Evolutionary conservation across 1,140 invertebrate genomes (phyloP), one percentile per base, ranked within the genome.

Genomic region (Probaryconus sp.): DNA sequence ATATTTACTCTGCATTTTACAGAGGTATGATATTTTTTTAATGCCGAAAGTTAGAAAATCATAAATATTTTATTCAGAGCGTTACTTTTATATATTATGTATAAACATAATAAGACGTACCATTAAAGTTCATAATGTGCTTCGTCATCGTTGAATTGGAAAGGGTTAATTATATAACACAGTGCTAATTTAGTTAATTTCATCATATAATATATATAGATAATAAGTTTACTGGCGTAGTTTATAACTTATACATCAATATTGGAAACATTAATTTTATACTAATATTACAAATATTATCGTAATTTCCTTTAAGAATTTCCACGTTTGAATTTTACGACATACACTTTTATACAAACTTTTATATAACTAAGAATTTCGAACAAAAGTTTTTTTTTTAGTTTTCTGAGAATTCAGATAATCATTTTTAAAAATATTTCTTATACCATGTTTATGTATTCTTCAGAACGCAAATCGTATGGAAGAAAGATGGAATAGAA

Each of bases 401-500:
- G 4, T 1, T 38, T 38, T 38, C 2, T 48, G 17, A 7, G 6
- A 20, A 20, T 33, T 48, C 2, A 20, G 10, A 33, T 33, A 48
- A 45, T 5, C 21, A 18, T 51, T 55, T 20, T 16, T 33, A 31
- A 33, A 43, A 43, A 3, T 50, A 16, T 45, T 16, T 13, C 16
- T 26, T 10, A 5, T 2, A 30, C 5, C 3, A 21, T 37, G 45
- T 1, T 17, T 37, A 13, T 31, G 20, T 17, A 14, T 30, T 48
- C n/a, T 21, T 28, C 65, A 91, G 90, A 63, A 82, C 87, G 3
- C 85, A 92, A 83, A 95, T 96, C 56, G 89, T 92, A 74, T 96
- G 95, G 95, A 91, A 90, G 28, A 96, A 96, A 82, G 94, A 95
- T 78, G 91, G 93, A 40, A 91, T 91, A 69, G 90, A 91, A 31